A percentile compares a stretch with the other conserved stretches of the same genome.
These are phyloP conservation scores for Watersipora subatra DNA, from an alignment of 1,140 invertebrate genomes.

Conservation along the genomic window DNA sequence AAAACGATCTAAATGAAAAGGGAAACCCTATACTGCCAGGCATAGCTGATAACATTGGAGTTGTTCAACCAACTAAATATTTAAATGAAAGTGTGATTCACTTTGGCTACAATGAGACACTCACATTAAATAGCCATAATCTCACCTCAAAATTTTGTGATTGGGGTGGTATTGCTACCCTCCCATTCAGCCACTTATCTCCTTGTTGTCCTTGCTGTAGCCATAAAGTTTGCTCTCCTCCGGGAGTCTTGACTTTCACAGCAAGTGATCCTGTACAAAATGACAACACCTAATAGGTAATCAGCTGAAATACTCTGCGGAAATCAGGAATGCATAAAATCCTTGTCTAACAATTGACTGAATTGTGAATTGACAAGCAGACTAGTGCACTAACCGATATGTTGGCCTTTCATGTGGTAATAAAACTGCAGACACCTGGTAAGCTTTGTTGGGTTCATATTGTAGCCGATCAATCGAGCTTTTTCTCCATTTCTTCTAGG, in stretches of 20 bases:
- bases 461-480: slow-evolving; percentile 45
- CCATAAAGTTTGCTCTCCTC: not conserved
- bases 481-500: slow-evolving; percentile 46
- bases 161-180: not conserved
- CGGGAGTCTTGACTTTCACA: not conserved
- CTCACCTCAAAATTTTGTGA: not conserved
- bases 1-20: slow-evolving; percentile 19
- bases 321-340: too few species aligned
- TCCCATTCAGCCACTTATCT: slow-evolving; percentile 10
- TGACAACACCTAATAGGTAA: too few species aligned
- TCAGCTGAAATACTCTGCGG: too few species aligned
- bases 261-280: not conserved
- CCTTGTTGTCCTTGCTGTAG: slow-evolving; percentile 10
- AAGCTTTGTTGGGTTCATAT: slow-evolving; percentile 45
- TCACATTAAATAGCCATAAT: too few species aligned
- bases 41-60: too few species aligned
- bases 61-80: too few species aligned
- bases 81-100: too few species aligned
- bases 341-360: too few species aligned
- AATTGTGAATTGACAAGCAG: too few species aligned
- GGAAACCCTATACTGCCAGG: too few species aligned
- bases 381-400: slow-evolving; percentile 15
- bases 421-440: slow-evolving; percentile 44
- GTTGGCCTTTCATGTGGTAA: slow-evolving; percentile 56
- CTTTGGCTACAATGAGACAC: too few species aligned